These are phyloP conservation scores for Arizona elegans DNA, from an alignment of 2,113 vertebrate genomes.

Conservation along the genomic window DNA sequence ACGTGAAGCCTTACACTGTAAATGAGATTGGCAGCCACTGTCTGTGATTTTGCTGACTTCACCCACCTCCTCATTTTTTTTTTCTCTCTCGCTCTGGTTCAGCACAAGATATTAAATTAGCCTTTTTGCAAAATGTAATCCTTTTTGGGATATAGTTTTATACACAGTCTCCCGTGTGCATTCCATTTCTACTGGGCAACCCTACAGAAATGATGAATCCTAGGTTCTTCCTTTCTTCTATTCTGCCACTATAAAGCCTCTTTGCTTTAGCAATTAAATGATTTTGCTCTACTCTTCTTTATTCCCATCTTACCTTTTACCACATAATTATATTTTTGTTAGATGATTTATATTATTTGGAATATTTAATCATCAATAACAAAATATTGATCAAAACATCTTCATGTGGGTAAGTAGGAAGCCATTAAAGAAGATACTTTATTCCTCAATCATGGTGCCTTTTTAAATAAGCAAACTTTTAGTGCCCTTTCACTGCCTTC, in stretches of 20 bases:
- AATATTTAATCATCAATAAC: neutral
- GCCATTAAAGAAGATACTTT: conserved; percentile 52
- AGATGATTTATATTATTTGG: neutral
- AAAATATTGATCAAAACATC: conserved; percentile 29
- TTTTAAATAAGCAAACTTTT: conserved; percentile 79
- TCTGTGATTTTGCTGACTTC: conserved; percentile 47
- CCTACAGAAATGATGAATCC: conserved; percentile 60
- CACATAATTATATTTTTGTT: neutral
- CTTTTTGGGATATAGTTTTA: conserved; percentile 49
- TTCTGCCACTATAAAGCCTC: conserved; percentile 52
- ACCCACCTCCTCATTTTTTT: neutral
- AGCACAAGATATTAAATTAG: conserved; percentile 58
- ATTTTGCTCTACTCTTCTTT: conserved; percentile 25
- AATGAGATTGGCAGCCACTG: conserved; percentile 68
- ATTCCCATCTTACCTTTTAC: conserved; percentile 31
- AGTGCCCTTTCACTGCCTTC: conserved; percentile 70
- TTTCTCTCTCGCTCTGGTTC: neutral
- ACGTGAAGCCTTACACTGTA: conserved; percentile 63
- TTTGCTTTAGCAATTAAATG: conserved; percentile 41
- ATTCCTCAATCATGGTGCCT: conserved; percentile 67
- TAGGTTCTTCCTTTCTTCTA: conserved; percentile 43
- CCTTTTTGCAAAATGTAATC: conserved; percentile 53
- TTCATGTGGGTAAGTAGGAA: conserved; percentile 46
- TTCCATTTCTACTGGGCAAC: conserved; percentile 40
- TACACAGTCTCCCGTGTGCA: neutral